Percentiles rank a stretch among this genome's conserved stretches.
Conservation (phyloP, 2,888 invertebrate genomes). For the Zele albiditarsus region DNA sequence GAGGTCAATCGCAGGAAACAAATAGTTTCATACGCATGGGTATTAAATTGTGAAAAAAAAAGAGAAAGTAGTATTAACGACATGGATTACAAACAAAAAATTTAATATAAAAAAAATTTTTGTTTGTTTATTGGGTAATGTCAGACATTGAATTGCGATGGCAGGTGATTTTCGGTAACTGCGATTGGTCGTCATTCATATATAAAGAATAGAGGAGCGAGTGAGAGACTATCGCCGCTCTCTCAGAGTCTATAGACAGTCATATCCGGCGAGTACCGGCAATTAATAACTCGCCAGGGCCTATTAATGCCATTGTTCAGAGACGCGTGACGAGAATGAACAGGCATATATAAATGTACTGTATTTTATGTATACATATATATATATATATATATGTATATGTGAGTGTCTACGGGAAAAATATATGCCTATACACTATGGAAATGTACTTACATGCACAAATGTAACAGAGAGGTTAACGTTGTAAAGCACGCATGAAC, state of each 20-base stretch:
- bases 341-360: conserved; percentile 49
- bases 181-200: conserved; percentile 20
- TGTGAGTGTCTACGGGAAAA: neutral
- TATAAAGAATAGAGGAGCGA: neutral
- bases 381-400: neutral
- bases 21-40: neutral
- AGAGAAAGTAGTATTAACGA: conserved; percentile 21
- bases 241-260: conserved; percentile 67
- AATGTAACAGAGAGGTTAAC: neutral
- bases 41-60: neutral
- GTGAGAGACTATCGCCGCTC: neutral
- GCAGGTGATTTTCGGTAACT: conserved; percentile 1
- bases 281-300: conserved; percentile 72
- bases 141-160: conserved; percentile 18
- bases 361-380: neutral
- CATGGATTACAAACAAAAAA: neutral
- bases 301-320: conserved; percentile 73
- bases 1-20: conserved; percentile 42
- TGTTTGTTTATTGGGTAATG: neutral
- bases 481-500: neutral
- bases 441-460: conserved; percentile 1
- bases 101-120: conserved; percentile 9
- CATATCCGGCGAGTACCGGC: conserved; percentile 71
- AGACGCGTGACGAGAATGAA: conserved; percentile 70
- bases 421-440: conserved; percentile 13